These are phyloP conservation scores for Stomatorhinus ivindoensis DNA, from an alignment of 2,113 vertebrate species.

Conservation along the genomic window DNA sequence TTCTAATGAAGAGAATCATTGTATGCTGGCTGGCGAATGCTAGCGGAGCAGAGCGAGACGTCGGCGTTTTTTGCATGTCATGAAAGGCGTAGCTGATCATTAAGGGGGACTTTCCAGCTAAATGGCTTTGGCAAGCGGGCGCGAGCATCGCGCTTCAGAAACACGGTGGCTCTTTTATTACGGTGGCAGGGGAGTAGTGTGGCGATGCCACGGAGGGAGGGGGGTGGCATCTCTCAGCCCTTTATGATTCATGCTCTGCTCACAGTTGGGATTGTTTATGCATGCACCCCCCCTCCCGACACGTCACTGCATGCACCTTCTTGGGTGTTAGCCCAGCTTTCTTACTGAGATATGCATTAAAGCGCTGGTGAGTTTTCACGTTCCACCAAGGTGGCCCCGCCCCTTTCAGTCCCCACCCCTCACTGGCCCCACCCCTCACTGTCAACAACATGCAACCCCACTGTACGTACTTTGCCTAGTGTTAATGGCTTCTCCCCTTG, in stretches of 20 bases:
- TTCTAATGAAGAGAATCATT: conserved; percentile 20
- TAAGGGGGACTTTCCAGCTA: background rate
- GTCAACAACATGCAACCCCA: conserved; percentile 11
- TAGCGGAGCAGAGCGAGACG: conserved; percentile 19
- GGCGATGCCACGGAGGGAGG: background rate
- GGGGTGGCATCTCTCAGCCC: background rate
- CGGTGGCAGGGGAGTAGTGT: background rate
- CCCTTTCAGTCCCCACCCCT: background rate
- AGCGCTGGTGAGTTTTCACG: background rate
- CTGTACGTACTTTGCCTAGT: conserved; percentile 20
- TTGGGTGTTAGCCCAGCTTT: background rate
- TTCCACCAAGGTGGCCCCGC: background rate
- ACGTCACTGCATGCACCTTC: background rate
- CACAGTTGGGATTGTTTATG: background rate
- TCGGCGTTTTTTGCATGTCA: conserved; percentile 25
- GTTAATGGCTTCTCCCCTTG: background rate
- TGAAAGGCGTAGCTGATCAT: conserved; percentile 1
- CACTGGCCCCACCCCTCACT: background rate
- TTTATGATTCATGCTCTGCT: background rate
- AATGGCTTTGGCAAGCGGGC: background rate
- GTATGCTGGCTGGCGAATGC: conserved; percentile 20
- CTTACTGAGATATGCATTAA: background rate
- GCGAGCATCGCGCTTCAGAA: background rate
- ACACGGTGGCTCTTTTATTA: background rate
- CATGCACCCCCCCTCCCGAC: background rate